Conservation (phyloP, 2,113 vertebrate species). For the Xenopus tropicalis region UCB_Xtro_10.0 CM004447.2:114638501-114639000, state of each 20-base stretch:
- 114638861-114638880: conserved; percentile 32
- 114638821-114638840: conserved; percentile 17
- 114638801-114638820: background rate
- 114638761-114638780: conserved; percentile 22
- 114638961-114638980: conserved; percentile 7
- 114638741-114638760: conserved; percentile 14
- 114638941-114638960: conserved; percentile 5
- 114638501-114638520: too few relatives aligned
- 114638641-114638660: too few relatives aligned
- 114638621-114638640: too few relatives aligned
- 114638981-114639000: conserved; percentile 38
- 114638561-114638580: too few relatives aligned
- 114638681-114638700: background rate
- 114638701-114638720: background rate
- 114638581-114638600: too few relatives aligned
- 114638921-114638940: conserved; percentile 34
- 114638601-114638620: too few relatives aligned
- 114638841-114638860: conserved; percentile 13
- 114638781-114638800: conserved; percentile 17
- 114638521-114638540: too few relatives aligned
- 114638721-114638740: conserved; percentile 18
- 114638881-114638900: conserved; percentile 40
- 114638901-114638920: conserved; percentile 32
- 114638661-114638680: background rate
- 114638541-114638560: too few relatives aligned